Evolutionary conservation across 2,888 invertebrate genomes (phyloP).

Genomic region (Clunio marinus): DNA sequence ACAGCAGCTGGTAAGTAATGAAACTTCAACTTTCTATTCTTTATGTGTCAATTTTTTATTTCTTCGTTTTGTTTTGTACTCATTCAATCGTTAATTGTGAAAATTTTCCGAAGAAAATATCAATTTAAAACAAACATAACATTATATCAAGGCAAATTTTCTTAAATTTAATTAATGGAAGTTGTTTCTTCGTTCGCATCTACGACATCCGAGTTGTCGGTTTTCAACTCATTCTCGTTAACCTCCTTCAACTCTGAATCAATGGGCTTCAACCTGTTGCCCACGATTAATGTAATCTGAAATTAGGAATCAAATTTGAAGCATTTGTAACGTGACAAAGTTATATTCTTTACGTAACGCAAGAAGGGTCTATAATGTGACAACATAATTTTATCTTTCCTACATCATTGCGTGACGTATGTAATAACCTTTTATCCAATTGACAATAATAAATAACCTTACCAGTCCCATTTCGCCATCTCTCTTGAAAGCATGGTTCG

Average conservation of each 20-base stretch:
- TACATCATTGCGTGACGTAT: too few species aligned
- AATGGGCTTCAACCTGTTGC: constrained; percentile 12
- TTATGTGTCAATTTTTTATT: not conserved
- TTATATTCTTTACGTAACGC: too few species aligned
- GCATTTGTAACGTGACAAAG: too few species aligned
- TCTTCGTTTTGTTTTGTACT: constrained; percentile 30
- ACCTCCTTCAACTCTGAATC: constrained; percentile 27
- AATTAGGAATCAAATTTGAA: not conserved
- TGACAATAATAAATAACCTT: too few species aligned
- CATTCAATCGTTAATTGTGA: constrained; percentile 31
- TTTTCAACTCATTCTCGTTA: constrained; percentile 26
- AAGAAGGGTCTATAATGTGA: too few species aligned
- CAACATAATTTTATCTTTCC: too few species aligned
- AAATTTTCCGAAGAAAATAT: not conserved
- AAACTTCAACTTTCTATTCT: not conserved
- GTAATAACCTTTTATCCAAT: too few species aligned
- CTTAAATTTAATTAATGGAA: not conserved
- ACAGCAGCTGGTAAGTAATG: constrained; percentile 34
- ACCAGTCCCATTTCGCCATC: constrained; percentile 49
- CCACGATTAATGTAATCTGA: constrained; percentile 18
- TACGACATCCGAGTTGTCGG: constrained; percentile 2
- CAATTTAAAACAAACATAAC: constrained; percentile 25
- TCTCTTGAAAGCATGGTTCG: constrained; percentile 47
- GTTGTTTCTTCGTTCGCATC: not conserved
- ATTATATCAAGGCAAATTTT: constrained; percentile 3